Evolutionary conservation across 2,113 vertebrate genomes (phyloP).

Genomic region (Paracanthobrama guichenoti): DNA sequence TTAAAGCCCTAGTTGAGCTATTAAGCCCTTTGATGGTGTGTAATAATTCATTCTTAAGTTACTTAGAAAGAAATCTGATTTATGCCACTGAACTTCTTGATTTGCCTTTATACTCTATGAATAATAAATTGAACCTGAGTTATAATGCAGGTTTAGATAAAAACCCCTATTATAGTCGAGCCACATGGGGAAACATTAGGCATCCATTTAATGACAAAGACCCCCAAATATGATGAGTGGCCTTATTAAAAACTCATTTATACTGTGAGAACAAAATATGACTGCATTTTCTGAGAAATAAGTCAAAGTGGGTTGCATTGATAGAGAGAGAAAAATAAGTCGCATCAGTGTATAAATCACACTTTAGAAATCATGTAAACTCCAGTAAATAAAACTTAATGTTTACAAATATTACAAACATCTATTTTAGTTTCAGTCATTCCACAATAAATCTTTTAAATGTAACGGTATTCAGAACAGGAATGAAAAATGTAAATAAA

Average conservation of each 20-base stretch:
- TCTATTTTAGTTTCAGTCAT: background rate
- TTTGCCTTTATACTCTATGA: background rate
- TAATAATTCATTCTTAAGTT: background rate
- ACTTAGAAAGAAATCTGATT: background rate
- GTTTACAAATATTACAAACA: background rate
- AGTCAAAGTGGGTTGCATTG: background rate
- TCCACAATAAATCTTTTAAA: background rate
- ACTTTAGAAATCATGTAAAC: too few species aligned
- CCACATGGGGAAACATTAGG: background rate
- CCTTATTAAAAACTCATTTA: background rate
- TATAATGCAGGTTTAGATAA: background rate
- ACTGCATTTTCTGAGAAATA: background rate
- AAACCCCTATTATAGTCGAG: background rate
- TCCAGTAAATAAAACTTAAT: background rate
- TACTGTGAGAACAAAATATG: background rate
- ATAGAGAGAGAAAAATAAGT: too few species aligned
- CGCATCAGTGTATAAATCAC: too few species aligned
- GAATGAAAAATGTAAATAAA: background rate
- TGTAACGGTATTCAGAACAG: background rate
- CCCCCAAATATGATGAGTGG: background rate
- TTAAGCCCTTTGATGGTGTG: background rate
- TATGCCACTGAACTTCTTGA: background rate
- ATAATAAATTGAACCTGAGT: conserved; percentile 1
- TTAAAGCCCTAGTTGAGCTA: background rate
- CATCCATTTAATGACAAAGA: background rate